Base-by-base conservation (phyloP, 2,113 vertebrate species). In the Neomonachus schauinslandi region DNA sequence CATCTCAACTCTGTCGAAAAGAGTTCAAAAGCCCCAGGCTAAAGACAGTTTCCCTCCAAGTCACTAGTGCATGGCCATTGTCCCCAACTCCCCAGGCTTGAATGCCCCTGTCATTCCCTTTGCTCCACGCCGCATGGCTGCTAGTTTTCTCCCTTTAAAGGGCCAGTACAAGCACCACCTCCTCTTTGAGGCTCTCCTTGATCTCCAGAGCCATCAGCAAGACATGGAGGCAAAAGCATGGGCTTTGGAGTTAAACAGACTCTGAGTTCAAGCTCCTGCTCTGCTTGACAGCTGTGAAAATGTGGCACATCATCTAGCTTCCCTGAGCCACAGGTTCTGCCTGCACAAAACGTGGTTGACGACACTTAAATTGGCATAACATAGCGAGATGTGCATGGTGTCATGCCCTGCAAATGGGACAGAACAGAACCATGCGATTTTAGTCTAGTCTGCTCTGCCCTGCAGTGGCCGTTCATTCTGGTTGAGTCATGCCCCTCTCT, bases 101-200 rank as follows among this genome's bases (percentile, higher is more conserved):
- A 74, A 77, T 9, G 76, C 57, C 36, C 36, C 26, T 28, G 31
- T 15, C 28, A 39, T 15, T 36, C 9, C 28, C 82, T 94, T 79
- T 67, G 46, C n/a, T 53, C 22, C 4, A 39, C 0, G 19, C 16
- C 2, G 53, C 5, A 1, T 1, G 16, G 8, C 53, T 51, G 11
- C 33, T 79, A 57, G 49, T 61, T 77, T 28, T 69, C 74, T 83
- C 33, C 83, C 31, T 55, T 71, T 69, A 67, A 92, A 93, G n/a
- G 57, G 3, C 28, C 21, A 76, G 53, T 3, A 63, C 49, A 59
- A 67, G 71, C 10, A 24, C 24, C 46, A 71, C 22, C 39, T 69
- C 59, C 96, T 82, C 79, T 63, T 28, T 67, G 67, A 59, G 21
- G 53, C 31, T 71, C 18, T 79, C 51, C 13, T 76, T 89, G 61